These are phyloP conservation scores for Laodelphax striatellus DNA, from an alignment of 1,140 invertebrate species.

Conservation along the genomic window DNA sequence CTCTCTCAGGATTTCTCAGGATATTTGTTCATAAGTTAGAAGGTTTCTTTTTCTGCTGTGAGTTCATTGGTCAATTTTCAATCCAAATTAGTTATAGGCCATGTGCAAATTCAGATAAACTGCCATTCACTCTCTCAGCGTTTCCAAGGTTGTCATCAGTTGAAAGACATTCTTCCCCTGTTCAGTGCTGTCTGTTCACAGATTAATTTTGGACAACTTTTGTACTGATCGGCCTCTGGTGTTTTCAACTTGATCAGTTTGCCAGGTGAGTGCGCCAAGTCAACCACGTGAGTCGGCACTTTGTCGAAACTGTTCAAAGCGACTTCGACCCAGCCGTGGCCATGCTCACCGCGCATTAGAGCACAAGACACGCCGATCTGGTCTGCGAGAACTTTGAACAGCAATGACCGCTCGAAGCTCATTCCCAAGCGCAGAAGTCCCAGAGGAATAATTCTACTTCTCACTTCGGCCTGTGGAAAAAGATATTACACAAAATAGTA, in stretches of 20 bases:
- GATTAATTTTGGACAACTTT: not conserved
- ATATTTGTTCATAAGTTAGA: too few relatives aligned
- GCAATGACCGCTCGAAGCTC: constrained; percentile 44
- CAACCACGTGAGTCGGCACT: constrained; percentile 8
- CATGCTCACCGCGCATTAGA: constrained; percentile 38
- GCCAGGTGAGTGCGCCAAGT: constrained; percentile 7
- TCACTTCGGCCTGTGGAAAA: constrained; percentile 9
- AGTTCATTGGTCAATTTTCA: too few relatives aligned
- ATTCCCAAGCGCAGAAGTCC: constrained; percentile 45
- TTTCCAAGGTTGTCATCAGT: too few relatives aligned
- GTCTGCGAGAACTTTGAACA: constrained; percentile 55
- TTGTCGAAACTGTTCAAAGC: constrained; percentile 33
- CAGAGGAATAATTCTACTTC: constrained; percentile 39
- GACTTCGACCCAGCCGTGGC: constrained; percentile 48
- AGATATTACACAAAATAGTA: not conserved
- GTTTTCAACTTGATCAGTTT: not conserved
- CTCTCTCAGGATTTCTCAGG: too few relatives aligned
- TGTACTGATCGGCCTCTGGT: not conserved
- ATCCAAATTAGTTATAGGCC: too few relatives aligned
- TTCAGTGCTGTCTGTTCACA: too few relatives aligned
- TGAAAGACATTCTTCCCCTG: too few relatives aligned
- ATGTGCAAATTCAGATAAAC: too few relatives aligned
- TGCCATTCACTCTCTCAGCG: too few relatives aligned
- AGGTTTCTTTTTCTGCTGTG: too few relatives aligned
- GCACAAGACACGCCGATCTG: constrained; percentile 43